Conservation (phyloP, 2,113 vertebrate species). For the Todiramphus chloris region DNA sequence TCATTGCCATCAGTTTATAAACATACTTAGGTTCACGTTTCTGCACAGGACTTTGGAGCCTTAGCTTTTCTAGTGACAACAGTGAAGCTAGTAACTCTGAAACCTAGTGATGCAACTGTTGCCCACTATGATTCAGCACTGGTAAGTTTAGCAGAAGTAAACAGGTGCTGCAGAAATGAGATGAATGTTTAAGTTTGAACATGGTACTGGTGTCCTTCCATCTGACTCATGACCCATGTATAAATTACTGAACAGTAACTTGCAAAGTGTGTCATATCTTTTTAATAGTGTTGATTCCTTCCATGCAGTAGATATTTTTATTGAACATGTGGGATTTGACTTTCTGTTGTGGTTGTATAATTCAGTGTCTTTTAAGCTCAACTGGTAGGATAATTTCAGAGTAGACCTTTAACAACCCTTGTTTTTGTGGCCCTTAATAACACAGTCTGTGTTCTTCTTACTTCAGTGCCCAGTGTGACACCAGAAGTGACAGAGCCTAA, state of each 20-base stretch:
- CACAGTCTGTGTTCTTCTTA: background rate
- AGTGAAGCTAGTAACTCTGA: background rate
- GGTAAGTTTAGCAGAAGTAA: background rate
- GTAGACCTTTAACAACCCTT: background rate
- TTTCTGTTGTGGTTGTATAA: background rate
- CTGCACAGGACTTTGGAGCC: background rate
- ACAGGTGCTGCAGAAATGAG: background rate
- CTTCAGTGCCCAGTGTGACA: constrained; percentile 45
- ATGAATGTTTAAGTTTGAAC: background rate
- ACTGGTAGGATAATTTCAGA: background rate
- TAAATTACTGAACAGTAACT: background rate
- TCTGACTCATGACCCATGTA: background rate
- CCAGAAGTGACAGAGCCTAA: constrained; percentile 39
- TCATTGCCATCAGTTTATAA: background rate
- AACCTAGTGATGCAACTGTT: background rate
- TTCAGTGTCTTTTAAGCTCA: background rate
- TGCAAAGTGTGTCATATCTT: background rate
- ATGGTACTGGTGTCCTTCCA: background rate
- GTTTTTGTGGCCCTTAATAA: background rate
- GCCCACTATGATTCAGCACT: background rate
- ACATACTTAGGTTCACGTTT: background rate
- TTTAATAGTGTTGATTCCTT: background rate
- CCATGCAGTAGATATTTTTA: background rate
- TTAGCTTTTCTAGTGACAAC: background rate
- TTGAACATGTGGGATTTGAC: background rate